Percentiles rank a stretch among this genome's conserved stretches.
These are phyloP conservation scores for Athetis lepigone DNA, from an alignment of 2,888 invertebrate genomes.

Conservation along the genomic window DNA sequence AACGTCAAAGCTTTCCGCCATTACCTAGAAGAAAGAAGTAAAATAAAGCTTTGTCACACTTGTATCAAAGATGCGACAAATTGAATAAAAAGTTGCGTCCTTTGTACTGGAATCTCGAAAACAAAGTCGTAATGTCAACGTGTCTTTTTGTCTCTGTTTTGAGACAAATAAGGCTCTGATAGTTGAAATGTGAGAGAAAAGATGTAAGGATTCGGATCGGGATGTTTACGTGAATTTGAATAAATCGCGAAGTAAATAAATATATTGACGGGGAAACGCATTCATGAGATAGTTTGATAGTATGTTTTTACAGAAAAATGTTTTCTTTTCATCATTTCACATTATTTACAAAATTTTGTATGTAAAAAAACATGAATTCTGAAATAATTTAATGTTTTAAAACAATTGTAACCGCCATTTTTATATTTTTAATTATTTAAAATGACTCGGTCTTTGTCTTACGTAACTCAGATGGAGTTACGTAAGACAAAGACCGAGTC, in stretches of 20 bases:
- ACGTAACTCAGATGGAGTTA: too few relatives aligned
- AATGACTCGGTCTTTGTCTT: too few relatives aligned
- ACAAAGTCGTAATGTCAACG: conserved; percentile 46
- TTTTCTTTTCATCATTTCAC: too few relatives aligned
- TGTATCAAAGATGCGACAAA: conserved; percentile 60
- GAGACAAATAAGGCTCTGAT: conserved; percentile 38
- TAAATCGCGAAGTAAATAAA: conserved; percentile 4
- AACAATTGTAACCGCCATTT: too few relatives aligned
- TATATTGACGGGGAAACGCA: neutral
- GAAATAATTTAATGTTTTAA: too few relatives aligned
- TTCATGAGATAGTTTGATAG: conserved; percentile 1
- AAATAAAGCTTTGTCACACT: conserved; percentile 48
- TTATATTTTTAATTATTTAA: too few relatives aligned
- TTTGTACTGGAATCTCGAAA: conserved; percentile 56
- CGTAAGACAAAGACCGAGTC: too few relatives aligned
- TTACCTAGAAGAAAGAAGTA: conserved; percentile 34
- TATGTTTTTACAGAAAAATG: too few relatives aligned
- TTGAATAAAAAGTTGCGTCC: conserved; percentile 59
- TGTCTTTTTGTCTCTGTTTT: conserved; percentile 30
- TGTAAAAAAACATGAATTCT: too few relatives aligned
- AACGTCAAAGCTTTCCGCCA: conserved; percentile 35
- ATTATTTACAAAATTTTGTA: too few relatives aligned
- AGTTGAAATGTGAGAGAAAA: conserved; percentile 28
- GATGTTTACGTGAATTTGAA: conserved; percentile 11
- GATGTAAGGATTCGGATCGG: neutral